Conservation (phyloP, 2,113 vertebrate species). For the Micromys minutus region DNA sequence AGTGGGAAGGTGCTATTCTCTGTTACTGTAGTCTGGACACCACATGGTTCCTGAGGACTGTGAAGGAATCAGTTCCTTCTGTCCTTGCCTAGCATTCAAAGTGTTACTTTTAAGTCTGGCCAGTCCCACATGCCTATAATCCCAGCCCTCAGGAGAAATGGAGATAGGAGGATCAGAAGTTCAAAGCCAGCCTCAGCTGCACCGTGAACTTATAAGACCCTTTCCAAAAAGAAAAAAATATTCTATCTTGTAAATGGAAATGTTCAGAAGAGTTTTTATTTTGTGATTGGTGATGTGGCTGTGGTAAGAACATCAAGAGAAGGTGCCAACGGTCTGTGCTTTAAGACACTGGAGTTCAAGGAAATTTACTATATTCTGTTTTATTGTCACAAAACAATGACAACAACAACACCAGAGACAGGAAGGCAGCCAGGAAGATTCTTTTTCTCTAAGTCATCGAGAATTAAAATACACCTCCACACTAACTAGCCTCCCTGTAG, state of each 20-base stretch:
- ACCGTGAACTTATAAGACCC: background rate
- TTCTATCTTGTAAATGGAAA: background rate
- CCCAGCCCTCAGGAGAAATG: background rate
- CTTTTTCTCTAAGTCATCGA: background rate
- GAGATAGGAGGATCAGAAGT: background rate
- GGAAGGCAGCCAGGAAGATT: background rate
- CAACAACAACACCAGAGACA: background rate
- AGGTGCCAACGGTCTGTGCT: conserved; percentile 42
- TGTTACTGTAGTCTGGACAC: background rate
- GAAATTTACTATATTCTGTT: background rate
- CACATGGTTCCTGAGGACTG: background rate
- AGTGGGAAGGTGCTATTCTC: background rate
- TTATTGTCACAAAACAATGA: background rate
- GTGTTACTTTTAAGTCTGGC: background rate
- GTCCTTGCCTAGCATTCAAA: background rate
- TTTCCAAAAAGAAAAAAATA: background rate
- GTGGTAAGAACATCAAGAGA: background rate
- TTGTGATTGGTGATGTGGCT: background rate
- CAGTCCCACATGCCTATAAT: background rate
- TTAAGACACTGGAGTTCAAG: background rate
- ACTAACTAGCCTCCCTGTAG: background rate
- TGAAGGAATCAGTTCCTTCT: background rate
- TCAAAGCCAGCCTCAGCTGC: background rate
- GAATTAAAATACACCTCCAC: background rate
- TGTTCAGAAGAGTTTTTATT: background rate